phyloP scores from a whole-genome alignment of 2,888 invertebrate genomes.

The Operophtera brumata region DNA sequence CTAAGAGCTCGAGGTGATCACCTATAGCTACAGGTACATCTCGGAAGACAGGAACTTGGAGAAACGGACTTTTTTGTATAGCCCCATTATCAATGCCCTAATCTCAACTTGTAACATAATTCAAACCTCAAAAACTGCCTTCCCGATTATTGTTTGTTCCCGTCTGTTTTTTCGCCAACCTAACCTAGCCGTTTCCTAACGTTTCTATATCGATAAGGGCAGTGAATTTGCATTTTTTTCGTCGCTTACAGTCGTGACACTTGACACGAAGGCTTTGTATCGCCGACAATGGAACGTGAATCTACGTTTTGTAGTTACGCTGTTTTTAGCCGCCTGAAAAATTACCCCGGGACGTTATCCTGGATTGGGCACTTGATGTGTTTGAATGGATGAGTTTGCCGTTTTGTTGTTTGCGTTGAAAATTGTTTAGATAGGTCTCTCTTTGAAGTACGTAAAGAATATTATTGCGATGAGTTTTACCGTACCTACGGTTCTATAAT shows the following conservation, averaged over 20 bases:
- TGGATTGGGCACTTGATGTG: conserved; percentile 9
- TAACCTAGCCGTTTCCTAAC: conserved; percentile 1
- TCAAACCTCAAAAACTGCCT: too few species aligned
- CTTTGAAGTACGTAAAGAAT: background rate
- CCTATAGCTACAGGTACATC: too few species aligned
- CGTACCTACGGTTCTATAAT: too few species aligned
- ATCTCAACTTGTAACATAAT: too few species aligned
- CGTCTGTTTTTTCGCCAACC: background rate
- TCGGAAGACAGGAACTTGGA: too few species aligned
- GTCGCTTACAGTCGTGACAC: conserved; percentile 63
- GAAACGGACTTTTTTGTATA: too few species aligned
- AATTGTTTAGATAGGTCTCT: background rate
- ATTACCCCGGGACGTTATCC: conserved; percentile 48
- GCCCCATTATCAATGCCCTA: too few species aligned
- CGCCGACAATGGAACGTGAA: conserved; percentile 59
- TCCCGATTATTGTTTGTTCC: background rate
- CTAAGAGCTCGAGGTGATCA: too few species aligned
- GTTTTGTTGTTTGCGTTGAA: conserved; percentile 3
- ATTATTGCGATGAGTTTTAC: too few species aligned
- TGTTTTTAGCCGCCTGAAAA: conserved; percentile 54
- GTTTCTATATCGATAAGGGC: conserved; percentile 25
- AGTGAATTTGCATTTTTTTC: conserved; percentile 76
- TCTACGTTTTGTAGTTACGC: conserved; percentile 57
- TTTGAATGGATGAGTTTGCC: conserved; percentile 23
- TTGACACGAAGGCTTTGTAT: conserved; percentile 62